A percentile compares a stretch with the other conserved stretches of the same genome.
Conservation (phyloP, 2,113 vertebrate species). For the Kryptolebias marmoratus region DNA sequence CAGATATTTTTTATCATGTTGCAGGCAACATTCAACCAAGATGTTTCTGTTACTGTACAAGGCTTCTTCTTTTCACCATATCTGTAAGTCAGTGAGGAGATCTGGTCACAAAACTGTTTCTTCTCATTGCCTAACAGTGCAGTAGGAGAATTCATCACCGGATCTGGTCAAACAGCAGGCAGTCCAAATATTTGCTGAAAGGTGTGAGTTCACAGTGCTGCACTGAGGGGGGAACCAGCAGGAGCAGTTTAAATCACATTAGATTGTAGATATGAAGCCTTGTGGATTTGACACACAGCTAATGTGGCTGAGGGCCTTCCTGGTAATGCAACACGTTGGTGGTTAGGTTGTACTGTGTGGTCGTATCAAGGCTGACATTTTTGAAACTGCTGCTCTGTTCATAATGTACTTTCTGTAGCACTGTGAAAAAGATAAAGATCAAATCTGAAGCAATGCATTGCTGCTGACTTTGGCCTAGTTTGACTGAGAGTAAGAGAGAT, state of each 20-base stretch:
- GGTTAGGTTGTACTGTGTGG: conserved; percentile 43
- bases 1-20: no score
- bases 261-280: conserved; percentile 34
- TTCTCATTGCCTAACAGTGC: conserved; percentile 8
- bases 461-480: conserved; percentile 38
- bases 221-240: conserved; percentile 19
- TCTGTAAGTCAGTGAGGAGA: background rate
- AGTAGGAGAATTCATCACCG: conserved; percentile 22
- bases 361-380: conserved; percentile 27
- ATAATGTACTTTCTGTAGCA: background rate
- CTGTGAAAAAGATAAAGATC: conserved; percentile 51
- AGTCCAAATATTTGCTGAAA: conserved; percentile 20
- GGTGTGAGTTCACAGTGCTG: conserved; percentile 8
- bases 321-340: conserved; percentile 1
- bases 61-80: background rate
- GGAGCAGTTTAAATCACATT: conserved; percentile 32
- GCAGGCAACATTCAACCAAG: no score
- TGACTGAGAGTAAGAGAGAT: conserved; percentile 47
- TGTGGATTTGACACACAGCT: conserved; percentile 28
- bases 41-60: background rate
- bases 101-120: conserved; percentile 14
- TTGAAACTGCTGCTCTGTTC: conserved; percentile 42
- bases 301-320: conserved; percentile 19
- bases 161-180: conserved; percentile 24
- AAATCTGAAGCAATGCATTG: conserved; percentile 26